phyloP scores from a whole-genome alignment of 2,113 vertebrate species.

The Gracilinanus agilis region DNA sequence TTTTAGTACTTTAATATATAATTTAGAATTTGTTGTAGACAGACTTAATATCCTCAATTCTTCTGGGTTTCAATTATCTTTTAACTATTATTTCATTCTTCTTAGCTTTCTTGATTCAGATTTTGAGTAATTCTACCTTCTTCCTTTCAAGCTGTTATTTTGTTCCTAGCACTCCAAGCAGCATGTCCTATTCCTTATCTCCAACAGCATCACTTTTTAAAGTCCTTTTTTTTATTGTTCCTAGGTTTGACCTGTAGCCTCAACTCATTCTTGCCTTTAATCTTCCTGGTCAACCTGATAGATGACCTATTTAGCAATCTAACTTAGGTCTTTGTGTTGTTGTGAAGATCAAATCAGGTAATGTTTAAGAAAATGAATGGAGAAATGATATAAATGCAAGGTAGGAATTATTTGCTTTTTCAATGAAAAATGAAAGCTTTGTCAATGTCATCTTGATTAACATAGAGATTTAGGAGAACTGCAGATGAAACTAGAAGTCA shows the following conservation, averaged over 20 bases:
- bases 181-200: neutral
- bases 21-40: neutral
- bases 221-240: neutral
- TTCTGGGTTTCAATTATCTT: neutral
- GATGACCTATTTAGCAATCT: neutral
- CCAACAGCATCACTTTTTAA: neutral
- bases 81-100: neutral
- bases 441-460: constrained; percentile 63
- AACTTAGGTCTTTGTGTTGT: neutral
- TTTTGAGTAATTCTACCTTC: neutral
- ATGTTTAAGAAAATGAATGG: neutral
- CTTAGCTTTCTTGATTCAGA: no score
- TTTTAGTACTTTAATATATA: neutral
- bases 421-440: constrained; percentile 63
- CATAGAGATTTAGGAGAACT: constrained; percentile 54
- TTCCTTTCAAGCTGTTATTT: neutral
- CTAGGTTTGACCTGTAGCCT: neutral
- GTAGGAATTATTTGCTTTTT: constrained; percentile 57
- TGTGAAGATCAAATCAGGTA: neutral
- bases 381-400: neutral
- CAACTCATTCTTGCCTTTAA: neutral
- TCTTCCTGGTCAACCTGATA: neutral
- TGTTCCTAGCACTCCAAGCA: neutral
- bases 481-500: neutral
- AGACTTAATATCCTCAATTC: neutral